A percentile compares a stretch with the other conserved stretches of the same genome.
Conservation (phyloP, 2,113 vertebrate genomes). For the Cochlearius cochlearius region DNA sequence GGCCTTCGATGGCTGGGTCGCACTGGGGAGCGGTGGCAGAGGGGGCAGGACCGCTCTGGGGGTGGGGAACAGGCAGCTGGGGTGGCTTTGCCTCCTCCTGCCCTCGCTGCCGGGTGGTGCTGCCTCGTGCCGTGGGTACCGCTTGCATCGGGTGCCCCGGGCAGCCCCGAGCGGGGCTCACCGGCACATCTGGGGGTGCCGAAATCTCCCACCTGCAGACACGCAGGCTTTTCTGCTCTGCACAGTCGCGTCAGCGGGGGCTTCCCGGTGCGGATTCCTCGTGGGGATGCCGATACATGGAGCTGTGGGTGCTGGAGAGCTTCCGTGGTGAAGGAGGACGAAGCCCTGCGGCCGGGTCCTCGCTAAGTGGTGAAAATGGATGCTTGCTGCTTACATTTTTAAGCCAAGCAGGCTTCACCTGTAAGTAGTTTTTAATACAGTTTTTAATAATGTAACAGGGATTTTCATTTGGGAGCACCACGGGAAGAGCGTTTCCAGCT, state of each 20-base stretch:
- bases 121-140: fast-evolving
- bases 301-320: background rate
- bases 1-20: background rate
- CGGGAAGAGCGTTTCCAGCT: background rate
- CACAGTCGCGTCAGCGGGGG: fast-evolving
- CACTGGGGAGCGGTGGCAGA: background rate
- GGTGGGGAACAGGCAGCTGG: too few species aligned
- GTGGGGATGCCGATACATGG: fast-evolving
- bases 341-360: fast-evolving
- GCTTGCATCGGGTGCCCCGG: fast-evolving
- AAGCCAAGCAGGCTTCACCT: background rate
- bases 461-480: background rate
- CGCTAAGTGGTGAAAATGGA: background rate
- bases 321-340: fast-evolving
- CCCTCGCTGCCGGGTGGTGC: background rate
- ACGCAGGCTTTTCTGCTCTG: too few species aligned
- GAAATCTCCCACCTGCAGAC: background rate
- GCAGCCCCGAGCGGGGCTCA: background rate
- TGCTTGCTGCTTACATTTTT: background rate
- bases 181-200: background rate
- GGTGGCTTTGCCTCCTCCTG: too few species aligned
- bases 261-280: fast-evolving
- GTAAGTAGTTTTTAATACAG: background rate
- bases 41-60: background rate
- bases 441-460: background rate